These are phyloP conservation scores for Thera britannica DNA, from an alignment of 2,888 invertebrate species.

Conservation along the genomic window DNA sequence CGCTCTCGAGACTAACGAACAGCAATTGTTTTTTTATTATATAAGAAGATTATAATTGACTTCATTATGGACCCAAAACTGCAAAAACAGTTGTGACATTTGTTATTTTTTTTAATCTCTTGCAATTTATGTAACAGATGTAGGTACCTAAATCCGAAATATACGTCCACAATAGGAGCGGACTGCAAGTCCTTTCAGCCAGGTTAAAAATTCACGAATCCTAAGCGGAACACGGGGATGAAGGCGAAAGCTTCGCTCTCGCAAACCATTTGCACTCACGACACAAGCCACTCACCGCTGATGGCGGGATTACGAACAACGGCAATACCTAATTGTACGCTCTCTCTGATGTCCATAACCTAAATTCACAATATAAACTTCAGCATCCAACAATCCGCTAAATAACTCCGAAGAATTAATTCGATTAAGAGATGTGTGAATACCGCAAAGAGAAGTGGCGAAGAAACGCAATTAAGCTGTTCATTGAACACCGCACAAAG, in stretches of 20 bases:
- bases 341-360: conserved; percentile 33
- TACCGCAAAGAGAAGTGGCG: conserved; percentile 62
- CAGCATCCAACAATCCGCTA: conserved; percentile 21
- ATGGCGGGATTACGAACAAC: conserved; percentile 50
- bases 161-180: conserved; percentile 45
- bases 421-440: conserved; percentile 65
- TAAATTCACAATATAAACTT: conserved; percentile 34
- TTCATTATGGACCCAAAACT: background rate
- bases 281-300: conserved; percentile 50
- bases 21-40: too few relatives aligned
- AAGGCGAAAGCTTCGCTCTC: conserved; percentile 48
- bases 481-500: conserved; percentile 74
- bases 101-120: background rate
- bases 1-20: too few relatives aligned
- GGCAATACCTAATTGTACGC: conserved; percentile 39
- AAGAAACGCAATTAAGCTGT: conserved; percentile 79
- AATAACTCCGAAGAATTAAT: conserved; percentile 52
- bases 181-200: conserved; percentile 62
- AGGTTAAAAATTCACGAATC: conserved; percentile 76
- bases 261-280: conserved; percentile 62
- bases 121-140: background rate
- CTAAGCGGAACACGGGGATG: conserved; percentile 67
- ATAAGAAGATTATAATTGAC: too few relatives aligned
- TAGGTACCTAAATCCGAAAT: conserved; percentile 23
- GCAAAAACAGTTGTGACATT: background rate